Conservation (phyloP, 2,888 invertebrate genomes). For the Catonia carolina region DNA sequence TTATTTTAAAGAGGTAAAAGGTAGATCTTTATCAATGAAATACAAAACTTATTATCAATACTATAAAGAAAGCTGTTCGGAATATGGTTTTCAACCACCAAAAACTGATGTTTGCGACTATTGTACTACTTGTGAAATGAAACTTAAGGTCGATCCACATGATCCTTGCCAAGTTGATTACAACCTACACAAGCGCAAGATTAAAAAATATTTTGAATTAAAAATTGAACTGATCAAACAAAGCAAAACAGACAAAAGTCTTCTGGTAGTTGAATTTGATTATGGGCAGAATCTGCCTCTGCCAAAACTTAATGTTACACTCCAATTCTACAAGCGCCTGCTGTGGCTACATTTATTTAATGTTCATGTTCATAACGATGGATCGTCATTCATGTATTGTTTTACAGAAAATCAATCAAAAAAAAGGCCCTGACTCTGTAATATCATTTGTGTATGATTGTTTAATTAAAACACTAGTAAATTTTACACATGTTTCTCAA, state of each 20-base stretch:
- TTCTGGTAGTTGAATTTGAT: conserved; percentile 31
- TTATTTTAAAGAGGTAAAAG: neutral
- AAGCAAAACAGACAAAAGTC: conserved; percentile 16
- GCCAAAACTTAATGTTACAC: conserved; percentile 24
- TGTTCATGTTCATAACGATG: conserved; percentile 30
- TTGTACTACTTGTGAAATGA: conserved; percentile 18
- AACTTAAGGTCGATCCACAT: conserved; percentile 19
- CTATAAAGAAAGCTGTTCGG: conserved; percentile 10
- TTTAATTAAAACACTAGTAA: neutral
- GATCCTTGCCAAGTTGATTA: conserved; percentile 20
- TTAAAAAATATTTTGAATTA: conserved; percentile 15
- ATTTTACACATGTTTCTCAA: neutral
- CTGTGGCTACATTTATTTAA: conserved; percentile 30
- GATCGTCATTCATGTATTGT: conserved; percentile 20
- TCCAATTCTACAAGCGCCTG: conserved; percentile 29
- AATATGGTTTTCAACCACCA: conserved; percentile 4
- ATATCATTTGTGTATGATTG: conserved; percentile 11
- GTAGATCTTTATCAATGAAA: conserved; percentile 12
- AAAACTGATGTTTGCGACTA: conserved; percentile 28
- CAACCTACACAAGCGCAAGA: conserved; percentile 7
- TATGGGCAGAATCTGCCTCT: conserved; percentile 33
- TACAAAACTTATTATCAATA: conserved; percentile 22
- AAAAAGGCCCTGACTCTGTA: conserved; percentile 3
- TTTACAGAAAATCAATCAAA: conserved; percentile 25
- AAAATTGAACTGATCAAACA: neutral